Evolutionary conservation across 2,113 vertebrate species (phyloP), one percentile per base, ranked within the genome.

Genomic region (Rhombomys opimus): DNA sequence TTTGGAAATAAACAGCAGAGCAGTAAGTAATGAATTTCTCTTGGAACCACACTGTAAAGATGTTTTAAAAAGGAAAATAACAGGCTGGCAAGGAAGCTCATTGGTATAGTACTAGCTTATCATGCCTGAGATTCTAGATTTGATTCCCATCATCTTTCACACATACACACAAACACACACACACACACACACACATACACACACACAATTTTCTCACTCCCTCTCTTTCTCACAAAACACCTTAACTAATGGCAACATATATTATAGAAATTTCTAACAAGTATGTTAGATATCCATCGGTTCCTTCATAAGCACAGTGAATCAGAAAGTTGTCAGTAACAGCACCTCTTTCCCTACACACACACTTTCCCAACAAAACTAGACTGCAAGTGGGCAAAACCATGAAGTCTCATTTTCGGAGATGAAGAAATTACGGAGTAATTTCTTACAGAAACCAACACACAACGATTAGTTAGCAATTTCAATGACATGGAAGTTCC

Each of bases 331-430:
- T 32, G 61, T 35, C 2, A 23, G 27, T 0, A 59, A 57, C 0
- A 73, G 46, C 10, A 59, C 32, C 22, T 59, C 63, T 52, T 35
- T 92, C 73, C 15, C 63, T 25, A 22, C 2, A 41, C 0, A 46
- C 7, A 70, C 30, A 54, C 17, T 92, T 96, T 91, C 82, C 32
- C 80, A 93, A 14, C 2, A 57, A 85, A 97, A 93, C 41, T 75
- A 93, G 65, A 50, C 85, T 3, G 13, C 85, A 92, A 92, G 50
- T 9, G 13, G 72, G 67, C 76, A 92, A 94, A 91, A 65, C 50
- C 11, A 77, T 41, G 72, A 96, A 52, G 93, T 97, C 80, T 93
- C 63, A 75, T 84, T 96, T 95, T 90, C 77, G 94, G n/a, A 82
- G 32, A 87, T 46, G 61, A 93, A 90, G 61, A 96, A 96, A 92